Conservation (phyloP, 2,888 invertebrate species). For the Achlya flavicornis region DNA sequence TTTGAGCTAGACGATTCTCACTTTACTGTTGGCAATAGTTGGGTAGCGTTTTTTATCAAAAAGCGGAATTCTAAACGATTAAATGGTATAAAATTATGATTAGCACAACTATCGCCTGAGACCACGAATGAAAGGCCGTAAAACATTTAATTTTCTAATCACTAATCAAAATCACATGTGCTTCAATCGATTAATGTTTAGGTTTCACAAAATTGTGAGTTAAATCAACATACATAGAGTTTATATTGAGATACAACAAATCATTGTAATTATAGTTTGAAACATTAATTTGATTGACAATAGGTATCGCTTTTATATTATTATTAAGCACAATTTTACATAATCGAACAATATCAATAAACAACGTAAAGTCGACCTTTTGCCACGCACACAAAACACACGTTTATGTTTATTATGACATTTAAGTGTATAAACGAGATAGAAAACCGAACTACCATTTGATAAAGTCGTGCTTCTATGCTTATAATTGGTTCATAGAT, state of each 20-base stretch:
- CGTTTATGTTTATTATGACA: background rate
- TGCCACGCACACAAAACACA: background rate
- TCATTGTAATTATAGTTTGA: background rate
- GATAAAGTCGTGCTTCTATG: background rate
- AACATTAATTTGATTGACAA: background rate
- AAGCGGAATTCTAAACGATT: background rate
- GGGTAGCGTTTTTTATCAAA: background rate
- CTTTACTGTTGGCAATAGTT: constrained; percentile 22
- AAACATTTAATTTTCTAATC: background rate
- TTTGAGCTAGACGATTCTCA: constrained; percentile 35
- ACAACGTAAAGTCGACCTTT: background rate
- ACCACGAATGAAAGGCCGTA: background rate
- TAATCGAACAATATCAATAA: background rate
- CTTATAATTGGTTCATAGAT: background rate
- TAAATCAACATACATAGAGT: background rate
- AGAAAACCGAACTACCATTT: background rate
- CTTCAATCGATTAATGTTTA: background rate
- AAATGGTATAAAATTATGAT: background rate
- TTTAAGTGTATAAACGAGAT: background rate
- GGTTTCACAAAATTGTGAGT: background rate
- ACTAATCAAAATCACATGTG: constrained; percentile 1
- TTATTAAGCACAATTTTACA: background rate
- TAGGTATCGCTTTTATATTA: background rate
- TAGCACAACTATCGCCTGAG: background rate
- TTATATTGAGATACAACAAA: no score